Evolutionary conservation across 2,888 invertebrate species (phyloP), one percentile per base, ranked within the genome.

Genomic region (Andrena bicolor): DNA sequence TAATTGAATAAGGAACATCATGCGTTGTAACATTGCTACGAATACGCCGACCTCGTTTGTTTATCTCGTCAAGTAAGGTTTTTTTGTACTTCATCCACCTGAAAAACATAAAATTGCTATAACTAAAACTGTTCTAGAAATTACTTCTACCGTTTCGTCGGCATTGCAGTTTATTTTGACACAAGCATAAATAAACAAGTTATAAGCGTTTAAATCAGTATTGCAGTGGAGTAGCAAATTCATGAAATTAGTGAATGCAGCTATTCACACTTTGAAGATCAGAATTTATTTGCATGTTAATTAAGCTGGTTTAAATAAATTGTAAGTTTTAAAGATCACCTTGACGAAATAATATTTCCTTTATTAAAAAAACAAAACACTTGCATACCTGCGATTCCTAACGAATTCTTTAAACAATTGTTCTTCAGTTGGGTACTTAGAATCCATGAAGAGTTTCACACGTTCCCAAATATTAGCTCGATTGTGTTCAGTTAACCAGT

Each of bases 401-500:
- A 95, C 93, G 68, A 96, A 96, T 74, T 93, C 94, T 65, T 95
- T 91, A 90, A 96, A 96, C n/a, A 96, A 92, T 88, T 95, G 92
- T 86, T 95, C 93, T 64, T 95, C 95, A 3, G 93, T 94, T 0
- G 96, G 96, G 87, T 96, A 95, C 93, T 95, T 94, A 0, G 94
- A 95, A 76, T 95, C 95, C 74, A 96, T 93, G 87, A 95, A 96
- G 68, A 96, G 94, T 86, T 95, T 94, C 35, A 96, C 95, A 41
- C 96, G 94, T 32, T 95, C 94, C 96, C 96, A 96, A 53, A 96
- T 95, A 88, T 96, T 96, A 8, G 95, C 96, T 0, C 95, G 95
- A 90, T 96, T 96, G 63, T 95, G 95, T 86, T 96, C 96, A 53
- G 96, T 90, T 23, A 97, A 94, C 96, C 96, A 97, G 89, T 96